These are phyloP conservation scores for Agelas oroides DNA, from an alignment of 37 sponge, comb jelly and placozoan species.

Conservation along the genomic window DNA sequence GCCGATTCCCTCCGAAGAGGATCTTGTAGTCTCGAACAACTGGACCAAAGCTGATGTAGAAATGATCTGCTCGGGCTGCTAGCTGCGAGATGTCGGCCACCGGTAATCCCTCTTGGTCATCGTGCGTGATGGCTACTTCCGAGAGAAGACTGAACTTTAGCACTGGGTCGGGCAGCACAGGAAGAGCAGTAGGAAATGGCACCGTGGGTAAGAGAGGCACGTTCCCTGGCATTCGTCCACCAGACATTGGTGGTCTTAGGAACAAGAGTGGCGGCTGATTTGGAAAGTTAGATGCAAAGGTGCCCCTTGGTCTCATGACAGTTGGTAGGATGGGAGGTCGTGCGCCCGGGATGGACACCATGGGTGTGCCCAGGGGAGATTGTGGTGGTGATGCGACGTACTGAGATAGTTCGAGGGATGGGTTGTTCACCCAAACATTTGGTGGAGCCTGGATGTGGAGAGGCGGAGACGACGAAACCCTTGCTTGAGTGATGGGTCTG, in stretches of 20 bases:
- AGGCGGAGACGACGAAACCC: background rate
- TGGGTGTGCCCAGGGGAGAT: conserved; percentile 20
- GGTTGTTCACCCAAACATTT: conserved; percentile 17
- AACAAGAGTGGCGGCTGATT: conserved; percentile 21
- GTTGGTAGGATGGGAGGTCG: conserved; percentile 1
- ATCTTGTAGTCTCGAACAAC: conserved; percentile 44
- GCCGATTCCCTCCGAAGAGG: conserved; percentile 52
- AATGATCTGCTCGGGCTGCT: conserved; percentile 54
- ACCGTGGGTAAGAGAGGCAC: conserved; percentile 14
- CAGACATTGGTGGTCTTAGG: background rate
- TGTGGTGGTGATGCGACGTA: conserved; percentile 44
- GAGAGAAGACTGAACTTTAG: conserved; percentile 55
- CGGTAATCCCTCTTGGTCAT: background rate
- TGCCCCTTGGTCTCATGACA: background rate
- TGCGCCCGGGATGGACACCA: too few species aligned
- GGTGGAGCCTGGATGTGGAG: conserved; percentile 12
- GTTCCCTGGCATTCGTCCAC: conserved; percentile 4
- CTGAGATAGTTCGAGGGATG: background rate
- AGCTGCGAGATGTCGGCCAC: conserved; percentile 27
- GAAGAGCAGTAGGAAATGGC: background rate
- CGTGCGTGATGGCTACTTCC: conserved; percentile 6
- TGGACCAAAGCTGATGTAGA: conserved; percentile 32
- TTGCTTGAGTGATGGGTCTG: background rate
- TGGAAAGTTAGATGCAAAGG: background rate
- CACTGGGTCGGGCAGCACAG: conserved; percentile 13